Conservation (phyloP, 1,140 invertebrate species). For the Atta colombica region DNA sequence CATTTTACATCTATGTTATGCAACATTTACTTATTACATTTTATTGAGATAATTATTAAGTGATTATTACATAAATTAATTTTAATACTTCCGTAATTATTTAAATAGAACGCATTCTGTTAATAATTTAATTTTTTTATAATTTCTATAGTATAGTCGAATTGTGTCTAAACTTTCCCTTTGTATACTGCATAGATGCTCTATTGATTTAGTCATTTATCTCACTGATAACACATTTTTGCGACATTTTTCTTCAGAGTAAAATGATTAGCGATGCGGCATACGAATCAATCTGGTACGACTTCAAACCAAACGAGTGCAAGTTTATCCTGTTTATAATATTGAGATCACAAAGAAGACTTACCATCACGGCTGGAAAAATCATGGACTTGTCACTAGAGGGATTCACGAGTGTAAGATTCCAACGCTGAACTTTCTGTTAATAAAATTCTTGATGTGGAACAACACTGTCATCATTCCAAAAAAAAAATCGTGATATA, state of each 20-base stretch:
- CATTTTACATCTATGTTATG: no score
- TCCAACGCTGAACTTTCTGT: not conserved
- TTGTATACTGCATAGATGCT: not conserved
- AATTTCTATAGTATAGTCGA: no score
- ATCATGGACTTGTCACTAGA: constrained; percentile 62
- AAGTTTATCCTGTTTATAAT: constrained; percentile 60
- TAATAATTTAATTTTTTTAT: not conserved
- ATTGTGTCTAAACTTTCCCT: not conserved
- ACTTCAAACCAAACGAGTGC: constrained; percentile 35
- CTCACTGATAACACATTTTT: not conserved
- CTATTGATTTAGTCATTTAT: not conserved
- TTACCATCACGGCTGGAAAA: constrained; percentile 67
- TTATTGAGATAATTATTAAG: not conserved
- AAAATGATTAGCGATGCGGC: constrained; percentile 36
- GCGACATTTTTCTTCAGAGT: constrained; percentile 52
- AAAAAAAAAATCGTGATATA: not conserved
- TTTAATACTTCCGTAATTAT: not conserved
- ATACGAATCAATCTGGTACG: constrained; percentile 60
- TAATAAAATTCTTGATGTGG: not conserved
- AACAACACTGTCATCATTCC: not conserved
- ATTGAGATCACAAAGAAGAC: constrained; percentile 60
- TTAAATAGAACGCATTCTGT: not conserved
- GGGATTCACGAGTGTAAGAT: constrained; percentile 62
- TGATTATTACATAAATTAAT: not conserved
- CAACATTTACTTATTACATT: no score